These are phyloP conservation scores for Pao palembangensis DNA, from an alignment of 2,113 vertebrate genomes.

Conservation along the genomic window DNA sequence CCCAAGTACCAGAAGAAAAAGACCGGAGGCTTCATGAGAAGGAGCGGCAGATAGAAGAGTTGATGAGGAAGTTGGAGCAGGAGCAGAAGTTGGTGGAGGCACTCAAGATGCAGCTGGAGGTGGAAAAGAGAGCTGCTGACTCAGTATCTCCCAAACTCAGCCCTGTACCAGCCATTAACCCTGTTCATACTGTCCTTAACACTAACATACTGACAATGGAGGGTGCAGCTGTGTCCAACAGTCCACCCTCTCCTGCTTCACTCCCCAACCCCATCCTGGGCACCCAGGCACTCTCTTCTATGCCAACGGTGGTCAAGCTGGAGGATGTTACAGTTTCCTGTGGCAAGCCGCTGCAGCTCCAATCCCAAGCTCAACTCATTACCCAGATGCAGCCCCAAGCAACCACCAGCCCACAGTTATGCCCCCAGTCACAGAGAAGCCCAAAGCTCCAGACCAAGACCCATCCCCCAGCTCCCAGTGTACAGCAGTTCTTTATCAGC, in stretches of 20 bases:
- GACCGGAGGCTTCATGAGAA: slow-evolving; percentile 95
- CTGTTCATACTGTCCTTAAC: slow-evolving; percentile 26
- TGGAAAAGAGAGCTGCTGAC: slow-evolving; percentile 82
- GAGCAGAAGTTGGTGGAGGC: slow-evolving; percentile 95
- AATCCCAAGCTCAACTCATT: slow-evolving; percentile 45
- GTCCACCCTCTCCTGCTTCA: slow-evolving; percentile 29
- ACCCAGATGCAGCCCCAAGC: slow-evolving; percentile 45
- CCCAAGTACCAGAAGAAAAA: slow-evolving; percentile 75
- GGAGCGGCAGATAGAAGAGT: slow-evolving; percentile 92
- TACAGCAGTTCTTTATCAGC: slow-evolving; percentile 86
- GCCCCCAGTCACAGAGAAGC: slow-evolving; percentile 43
- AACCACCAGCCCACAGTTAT: slow-evolving; percentile 18
- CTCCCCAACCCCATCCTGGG: slow-evolving; percentile 35
- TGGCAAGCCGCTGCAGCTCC: slow-evolving; percentile 44
- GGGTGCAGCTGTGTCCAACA: slow-evolving; percentile 53
- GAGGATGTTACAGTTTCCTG: slow-evolving; percentile 67
- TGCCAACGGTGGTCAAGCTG: slow-evolving; percentile 65
- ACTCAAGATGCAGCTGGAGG: slow-evolving; percentile 94
- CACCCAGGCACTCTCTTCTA: slow-evolving; percentile 21
- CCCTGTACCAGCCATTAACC: slow-evolving; percentile 4
- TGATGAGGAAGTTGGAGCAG: slow-evolving; percentile 93
- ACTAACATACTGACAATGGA: slow-evolving; percentile 65
- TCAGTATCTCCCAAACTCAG: slow-evolving; percentile 16
- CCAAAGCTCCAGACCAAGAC: slow-evolving; percentile 39
- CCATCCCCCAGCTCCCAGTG: slow-evolving; percentile 49